A percentile compares a stretch with the other conserved stretches of the same genome.
These are phyloP conservation scores for Vicugna pacos DNA, from an alignment of 2,113 vertebrate genomes.

Conservation along the genomic window DNA sequence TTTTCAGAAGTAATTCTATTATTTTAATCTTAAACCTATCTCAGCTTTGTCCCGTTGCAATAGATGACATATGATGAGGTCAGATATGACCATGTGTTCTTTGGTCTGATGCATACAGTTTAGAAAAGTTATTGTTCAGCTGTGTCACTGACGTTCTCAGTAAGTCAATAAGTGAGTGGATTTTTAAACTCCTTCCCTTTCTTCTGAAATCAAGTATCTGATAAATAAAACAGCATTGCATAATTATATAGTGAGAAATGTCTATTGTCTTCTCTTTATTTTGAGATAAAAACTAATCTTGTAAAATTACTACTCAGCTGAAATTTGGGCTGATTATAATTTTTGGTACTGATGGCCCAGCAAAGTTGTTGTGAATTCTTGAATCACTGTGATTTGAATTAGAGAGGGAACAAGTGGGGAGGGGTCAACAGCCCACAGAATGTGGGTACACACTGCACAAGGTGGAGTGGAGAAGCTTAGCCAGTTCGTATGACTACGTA, in stretches of 20 bases:
- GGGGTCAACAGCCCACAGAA: no score
- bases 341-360: not conserved
- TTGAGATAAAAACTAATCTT: conserved; percentile 24
- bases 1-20: not conserved
- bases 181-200: conserved; percentile 16
- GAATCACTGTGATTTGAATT: not conserved
- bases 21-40: not conserved
- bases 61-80: not conserved
- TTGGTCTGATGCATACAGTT: not conserved
- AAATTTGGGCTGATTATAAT: not conserved
- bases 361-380: not conserved
- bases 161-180: not conserved
- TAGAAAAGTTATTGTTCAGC: not conserved
- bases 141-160: not conserved
- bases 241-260: not conserved
- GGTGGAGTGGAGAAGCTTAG: not conserved
- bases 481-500: rapidly evolving
- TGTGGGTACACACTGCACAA: rapidly evolving
- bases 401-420: not conserved
- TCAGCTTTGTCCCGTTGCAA: not conserved
- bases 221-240: not conserved
- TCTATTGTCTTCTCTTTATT: not conserved
- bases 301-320: not conserved
- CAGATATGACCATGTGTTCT: rapidly evolving
- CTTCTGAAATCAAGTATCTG: not conserved